Base-by-base conservation (phyloP, 2,888 invertebrate genomes). In the Drosophila paucipuncta region DNA sequence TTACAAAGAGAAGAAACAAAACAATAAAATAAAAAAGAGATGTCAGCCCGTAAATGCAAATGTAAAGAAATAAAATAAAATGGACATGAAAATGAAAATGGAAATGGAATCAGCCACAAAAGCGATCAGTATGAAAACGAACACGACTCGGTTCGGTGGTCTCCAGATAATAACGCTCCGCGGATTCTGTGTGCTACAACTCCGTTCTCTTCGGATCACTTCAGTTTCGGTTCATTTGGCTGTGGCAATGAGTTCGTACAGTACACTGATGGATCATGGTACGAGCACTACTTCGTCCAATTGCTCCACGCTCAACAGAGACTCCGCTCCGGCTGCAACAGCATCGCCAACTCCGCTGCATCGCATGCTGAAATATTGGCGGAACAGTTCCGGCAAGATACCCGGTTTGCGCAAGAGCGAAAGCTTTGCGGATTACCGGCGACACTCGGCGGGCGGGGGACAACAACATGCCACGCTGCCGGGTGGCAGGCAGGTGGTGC, bases 281-380 rank as follows among this genome's bases (percentile, higher is more conserved):
- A 35, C 53, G 25, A 13, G 59, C 47, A 47, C 18, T 62, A 43
- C n/a, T 5, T 22, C 47, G 47, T 47, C 25, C 22, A 9, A 31
- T 47, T 22, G 49, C 52, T 49, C 54, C 61, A 61, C 58, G 73
- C 28, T 58, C 64, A 2, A 37, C 53, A 13, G 60, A 61, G 6
- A 53, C 1, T 28, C 58, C 41, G 10, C 53, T 5, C 25, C 69
- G 66, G 54, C 58, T 54, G 62, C 43, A 11, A 60, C 75, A 3
- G 49, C 61, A 13, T 84, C 85, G 28, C 82, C 85, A 2, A 85
- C 78, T 6, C 61, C 88, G 0, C 71, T 92, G 39, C 89, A 91
- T 76, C 90, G 90, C 28, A 88, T 92, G 77, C 73, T 92, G 30
- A 91, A 91, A 63, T 92, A 91, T 60, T 92, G 92, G 92, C 91